Evolutionary conservation across 1,140 invertebrate species (phyloP).

Genomic region (Drosophila pallidifrons): DNA sequence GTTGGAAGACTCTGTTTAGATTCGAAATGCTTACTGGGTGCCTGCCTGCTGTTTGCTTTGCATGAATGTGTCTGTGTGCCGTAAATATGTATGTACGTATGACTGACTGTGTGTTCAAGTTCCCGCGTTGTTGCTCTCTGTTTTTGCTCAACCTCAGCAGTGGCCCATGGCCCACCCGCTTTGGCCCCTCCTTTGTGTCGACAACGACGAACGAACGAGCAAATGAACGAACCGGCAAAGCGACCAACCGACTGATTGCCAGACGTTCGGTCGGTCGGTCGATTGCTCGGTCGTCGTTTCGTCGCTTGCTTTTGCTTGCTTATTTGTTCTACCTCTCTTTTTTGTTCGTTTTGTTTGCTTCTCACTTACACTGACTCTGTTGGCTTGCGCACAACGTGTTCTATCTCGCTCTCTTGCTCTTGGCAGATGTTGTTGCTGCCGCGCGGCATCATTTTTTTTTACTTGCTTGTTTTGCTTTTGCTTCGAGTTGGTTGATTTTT

Average conservation of each 20-base stretch:
- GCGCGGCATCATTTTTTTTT: constrained; percentile 46
- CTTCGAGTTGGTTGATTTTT: constrained; percentile 25
- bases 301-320: constrained; percentile 5
- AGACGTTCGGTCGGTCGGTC: constrained; percentile 7
- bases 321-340: background rate
- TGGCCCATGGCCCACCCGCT: constrained; percentile 24
- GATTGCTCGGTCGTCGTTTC: constrained; percentile 4
- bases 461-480: constrained; percentile 52
- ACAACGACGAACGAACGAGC: constrained; percentile 21
- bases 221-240: constrained; percentile 15
- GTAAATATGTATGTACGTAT: constrained; percentile 6
- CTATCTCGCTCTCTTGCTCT: constrained; percentile 50
- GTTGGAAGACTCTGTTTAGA: too few relatives aligned
- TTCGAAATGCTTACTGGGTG: background rate
- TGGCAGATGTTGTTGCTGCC: constrained; percentile 41
- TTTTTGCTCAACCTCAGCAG: constrained; percentile 59
- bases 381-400: constrained; percentile 29
- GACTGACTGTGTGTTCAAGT: constrained; percentile 49
- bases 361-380: constrained; percentile 10
- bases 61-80: constrained; percentile 14
- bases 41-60: constrained; percentile 65
- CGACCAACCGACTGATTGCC: constrained; percentile 21
- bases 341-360: constrained; percentile 1
- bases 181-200: constrained; percentile 24
- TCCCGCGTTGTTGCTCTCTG: constrained; percentile 62